These are phyloP conservation scores for Drosophila picticornis DNA, from an alignment of 2,888 invertebrate species.

Conservation along the genomic window DNA sequence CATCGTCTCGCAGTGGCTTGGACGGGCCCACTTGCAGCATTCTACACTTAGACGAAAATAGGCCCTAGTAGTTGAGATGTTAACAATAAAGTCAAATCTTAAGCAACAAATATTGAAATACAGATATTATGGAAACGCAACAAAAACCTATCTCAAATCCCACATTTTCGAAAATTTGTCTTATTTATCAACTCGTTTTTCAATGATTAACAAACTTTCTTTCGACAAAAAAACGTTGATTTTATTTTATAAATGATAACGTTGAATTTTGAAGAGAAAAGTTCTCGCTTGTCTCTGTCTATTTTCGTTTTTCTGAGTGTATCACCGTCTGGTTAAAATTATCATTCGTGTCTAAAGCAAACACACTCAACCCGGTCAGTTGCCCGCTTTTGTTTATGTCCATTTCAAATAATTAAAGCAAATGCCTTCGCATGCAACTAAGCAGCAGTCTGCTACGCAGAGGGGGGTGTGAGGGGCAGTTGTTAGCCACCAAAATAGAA, in stretches of 20 bases:
- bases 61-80: neutral
- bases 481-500: conserved; percentile 47
- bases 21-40: neutral
- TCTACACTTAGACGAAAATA: neutral
- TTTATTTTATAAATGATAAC: neutral
- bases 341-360: conserved; percentile 31
- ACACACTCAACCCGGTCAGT: conserved; percentile 43
- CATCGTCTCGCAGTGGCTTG: conserved; percentile 4
- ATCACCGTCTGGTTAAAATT: conserved; percentile 11
- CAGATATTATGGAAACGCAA: neutral
- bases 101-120: neutral
- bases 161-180: neutral
- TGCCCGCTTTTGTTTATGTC: conserved; percentile 58
- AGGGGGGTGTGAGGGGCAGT: neutral
- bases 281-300: neutral
- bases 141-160: neutral
- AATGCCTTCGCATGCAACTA: conserved; percentile 36
- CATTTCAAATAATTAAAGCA: conserved; percentile 64
- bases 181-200: neutral
- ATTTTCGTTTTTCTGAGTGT: neutral
- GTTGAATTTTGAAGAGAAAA: neutral
- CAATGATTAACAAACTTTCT: neutral
- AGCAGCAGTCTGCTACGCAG: neutral
- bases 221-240: neutral
- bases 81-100: neutral